Evolutionary conservation across 2,888 invertebrate species (phyloP), one percentile per base, ranked within the genome.

Genomic region (Diogma glabrata): DNA sequence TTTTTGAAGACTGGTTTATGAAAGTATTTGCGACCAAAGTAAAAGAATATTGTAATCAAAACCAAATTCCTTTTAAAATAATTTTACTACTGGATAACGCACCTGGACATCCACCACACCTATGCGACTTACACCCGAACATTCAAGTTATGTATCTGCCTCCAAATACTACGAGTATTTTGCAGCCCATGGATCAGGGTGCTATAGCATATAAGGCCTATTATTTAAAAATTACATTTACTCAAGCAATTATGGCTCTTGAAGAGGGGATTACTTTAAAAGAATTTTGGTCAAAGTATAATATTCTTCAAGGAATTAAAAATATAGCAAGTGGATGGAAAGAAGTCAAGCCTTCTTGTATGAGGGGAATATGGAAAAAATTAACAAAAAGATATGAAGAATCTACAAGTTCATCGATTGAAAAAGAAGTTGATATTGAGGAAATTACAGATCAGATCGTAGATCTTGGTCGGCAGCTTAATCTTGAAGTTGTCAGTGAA

Each of bases 201-300:
- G 40, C 40, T n/a, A 40, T 40, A 40, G 16, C 40, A 17, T 40
- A 16, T 43, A 43, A 43, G 43, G 43, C 43, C 7, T 43, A 43
- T 43, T 43, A 43, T 43, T 43, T 43, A 43, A 43, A 43, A 43
- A 19, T 20, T 43, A 43, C 43, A 43, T 43, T 43, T 20, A 43
- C 43, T 43, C 43, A 43, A 43, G 43, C 43, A 22, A 43, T 43
- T 43, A 43, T 43, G 43, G 43, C 43, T 43, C 43, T 43, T 43
- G 20, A 43, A 43, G 43, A 40, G 43, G 43, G 43, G 43, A 43
- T 43, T 43, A 43, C 43, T 43, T 43, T 43, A 43, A 43, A 20
- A 43, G 43, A 43, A 43, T 43, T 43, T 43, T 43, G 22, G 20
- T 43, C 43, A 20, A 43, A 43, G 20, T 20, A 43, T 43, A 43